Evolutionary conservation across 2,113 vertebrate genomes (phyloP), one percentile per base, ranked within the genome.

Genomic region (Shinisaurus crocodilurus): DNA sequence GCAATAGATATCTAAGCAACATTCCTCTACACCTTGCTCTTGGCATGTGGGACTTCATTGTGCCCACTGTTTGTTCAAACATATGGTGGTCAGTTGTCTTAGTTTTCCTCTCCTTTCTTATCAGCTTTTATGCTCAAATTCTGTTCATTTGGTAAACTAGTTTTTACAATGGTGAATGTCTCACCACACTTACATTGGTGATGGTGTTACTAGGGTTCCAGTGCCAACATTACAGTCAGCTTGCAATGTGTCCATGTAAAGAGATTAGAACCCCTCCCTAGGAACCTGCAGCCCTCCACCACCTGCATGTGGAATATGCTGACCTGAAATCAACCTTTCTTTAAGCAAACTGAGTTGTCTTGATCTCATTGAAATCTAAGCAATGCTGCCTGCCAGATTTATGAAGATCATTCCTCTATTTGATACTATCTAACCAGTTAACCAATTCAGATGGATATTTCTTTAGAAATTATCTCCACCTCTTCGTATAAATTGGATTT

Each of bases 281-380:
- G 60, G 18, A 67, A 48, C 6, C 40, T 88, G 32, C 18, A 80
- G 63, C 8, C 40, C 40, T 27, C 32, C 29, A 25, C 16, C 43
- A 34, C 29, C 32, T 50, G 32, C 7, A 70, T 85, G 34, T 67
- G 40, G 3, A 32, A 10, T 5, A 32, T 1, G 32, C 67, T 79
- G 50, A 85, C 69, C 29, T 25, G 4, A 92, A 87, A 75, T 77
- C 87, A 37, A 92, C 83, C 45, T 48, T 74, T 2, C 57, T 82
- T 10, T 29, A 60, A 29, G 3, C 91, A 95, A 91, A 90, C 15
- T 6, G 9, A 72, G 34, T 80, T 87, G 67, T 43, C 23, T 92
- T 37, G 69, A 90, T 89, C 0, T 25, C 92, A 57, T 89, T 91
- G 83, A 93, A 93, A 83, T 88, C 88, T 37, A 76, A 81, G 12